A percentile compares a stretch with the other conserved stretches of the same genome.
Evolutionary conservation across 2,888 invertebrate genomes (phyloP).

Genomic region (Yponomeuta evonymella): DNA sequence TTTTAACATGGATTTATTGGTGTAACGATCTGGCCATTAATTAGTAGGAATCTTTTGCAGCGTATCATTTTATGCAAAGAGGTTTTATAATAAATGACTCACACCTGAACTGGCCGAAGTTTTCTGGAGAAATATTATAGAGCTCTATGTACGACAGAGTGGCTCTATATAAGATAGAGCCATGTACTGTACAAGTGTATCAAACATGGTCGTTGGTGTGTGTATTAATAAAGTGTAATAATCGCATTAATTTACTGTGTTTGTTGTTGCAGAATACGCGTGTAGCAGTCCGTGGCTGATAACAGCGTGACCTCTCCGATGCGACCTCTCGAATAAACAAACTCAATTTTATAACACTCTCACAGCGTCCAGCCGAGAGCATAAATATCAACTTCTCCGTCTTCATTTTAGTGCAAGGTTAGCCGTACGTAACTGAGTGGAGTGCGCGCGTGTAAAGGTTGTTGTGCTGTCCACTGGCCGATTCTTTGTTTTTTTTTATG

Average conservation of each 20-base stretch:
- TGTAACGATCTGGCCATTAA: slow-evolving; percentile 1
- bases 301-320: slow-evolving; percentile 4
- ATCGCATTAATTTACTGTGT: not conserved
- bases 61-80: slow-evolving; percentile 1
- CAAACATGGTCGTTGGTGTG: not conserved
- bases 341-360: no score
- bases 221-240: not conserved
- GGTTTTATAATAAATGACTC: not conserved
- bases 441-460: no score
- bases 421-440: no score
- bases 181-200: not conserved
- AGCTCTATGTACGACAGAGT: no score
- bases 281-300: not conserved
- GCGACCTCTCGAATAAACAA: not conserved
- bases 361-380: no score
- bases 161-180: not conserved
- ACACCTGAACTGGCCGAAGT: not conserved
- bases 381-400: no score
- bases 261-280: slow-evolving; percentile 8
- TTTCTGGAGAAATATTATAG: not conserved
- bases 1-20: slow-evolving; percentile 6
- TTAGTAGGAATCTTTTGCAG: not conserved
- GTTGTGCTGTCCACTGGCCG: no score
- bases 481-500: no score
- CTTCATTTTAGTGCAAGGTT: no score